A percentile compares a stretch with the other conserved stretches of the same genome.
phyloP scores from a whole-genome alignment of 1,140 invertebrate genomes.

The Brachionus paranguensis region DNA sequence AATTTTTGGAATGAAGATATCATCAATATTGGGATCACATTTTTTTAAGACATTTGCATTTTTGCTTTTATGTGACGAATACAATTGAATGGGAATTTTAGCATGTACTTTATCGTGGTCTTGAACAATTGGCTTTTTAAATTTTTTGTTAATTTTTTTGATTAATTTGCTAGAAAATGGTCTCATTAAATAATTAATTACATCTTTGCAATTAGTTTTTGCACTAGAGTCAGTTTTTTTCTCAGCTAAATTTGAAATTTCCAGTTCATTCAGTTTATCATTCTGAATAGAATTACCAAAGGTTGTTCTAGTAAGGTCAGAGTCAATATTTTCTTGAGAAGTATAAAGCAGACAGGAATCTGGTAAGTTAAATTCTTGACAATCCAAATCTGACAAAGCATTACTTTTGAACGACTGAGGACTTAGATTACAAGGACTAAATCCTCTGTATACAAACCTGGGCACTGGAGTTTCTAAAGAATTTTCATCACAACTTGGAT shows the following conservation, averaged over 20 bases:
- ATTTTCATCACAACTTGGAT: background rate
- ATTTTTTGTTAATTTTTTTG: conserved; percentile 33
- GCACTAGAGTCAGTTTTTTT: background rate
- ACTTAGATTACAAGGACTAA: background rate
- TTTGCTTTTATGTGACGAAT: background rate
- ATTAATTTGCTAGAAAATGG: background rate
- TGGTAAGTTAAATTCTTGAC: background rate
- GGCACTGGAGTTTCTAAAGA: background rate
- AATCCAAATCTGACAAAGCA: background rate
- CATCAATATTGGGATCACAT: background rate
- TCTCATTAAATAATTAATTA: background rate
- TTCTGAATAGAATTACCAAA: background rate
- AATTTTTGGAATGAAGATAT: background rate
- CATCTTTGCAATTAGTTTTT: background rate
- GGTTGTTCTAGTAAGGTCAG: background rate
- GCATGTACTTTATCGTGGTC: background rate
- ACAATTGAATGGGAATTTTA: background rate
- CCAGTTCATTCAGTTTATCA: background rate
- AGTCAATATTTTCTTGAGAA: background rate
- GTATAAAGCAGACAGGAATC: conserved; percentile 13
- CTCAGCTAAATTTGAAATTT: background rate
- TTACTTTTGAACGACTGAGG: background rate
- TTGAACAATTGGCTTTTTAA: background rate
- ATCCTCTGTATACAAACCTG: background rate
- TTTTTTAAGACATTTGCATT: background rate